Evolutionary conservation across 2,113 vertebrate species (phyloP).

Genomic region (Arenaria interpres): DNA sequence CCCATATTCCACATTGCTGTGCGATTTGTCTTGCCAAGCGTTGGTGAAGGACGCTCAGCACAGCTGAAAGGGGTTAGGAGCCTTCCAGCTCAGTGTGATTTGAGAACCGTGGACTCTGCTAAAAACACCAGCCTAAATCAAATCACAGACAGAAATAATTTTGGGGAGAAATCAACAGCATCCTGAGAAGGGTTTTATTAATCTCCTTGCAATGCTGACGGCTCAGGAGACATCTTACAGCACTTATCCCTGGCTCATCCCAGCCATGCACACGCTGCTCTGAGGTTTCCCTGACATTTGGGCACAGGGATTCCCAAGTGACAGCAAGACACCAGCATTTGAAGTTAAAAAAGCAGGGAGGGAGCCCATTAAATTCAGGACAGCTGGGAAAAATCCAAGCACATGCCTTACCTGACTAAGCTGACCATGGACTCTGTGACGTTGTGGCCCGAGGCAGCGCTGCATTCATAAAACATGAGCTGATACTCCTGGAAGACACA

Average conservation of each 20-base stretch:
- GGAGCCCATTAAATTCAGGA: background rate
- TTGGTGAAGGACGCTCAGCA: background rate
- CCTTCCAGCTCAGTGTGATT: accelerated
- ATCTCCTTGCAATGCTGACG: background rate
- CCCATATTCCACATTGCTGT: background rate
- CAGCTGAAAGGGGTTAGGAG: background rate
- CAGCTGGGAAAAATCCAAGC: background rate
- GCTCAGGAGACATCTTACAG: background rate
- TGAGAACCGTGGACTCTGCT: background rate
- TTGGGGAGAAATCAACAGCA: background rate
- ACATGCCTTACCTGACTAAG: slow-evolving; percentile 82
- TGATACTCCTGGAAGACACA: slow-evolving; percentile 80
- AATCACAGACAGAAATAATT: background rate
- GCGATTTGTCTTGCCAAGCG: background rate
- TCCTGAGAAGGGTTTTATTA: background rate
- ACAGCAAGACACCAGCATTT: background rate
- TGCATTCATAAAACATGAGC: slow-evolving; percentile 88
- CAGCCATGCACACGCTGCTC: accelerated
- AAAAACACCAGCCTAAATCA: background rate
- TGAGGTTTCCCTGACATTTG: background rate
- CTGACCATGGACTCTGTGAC: slow-evolving; percentile 79
- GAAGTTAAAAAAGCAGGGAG: background rate
- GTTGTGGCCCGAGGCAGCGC: slow-evolving; percentile 87
- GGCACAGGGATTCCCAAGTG: background rate
- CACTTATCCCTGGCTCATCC: background rate